Percentiles rank a stretch among this genome's conserved stretches.
These are phyloP conservation scores for Meles meles DNA, from an alignment of 2,113 vertebrate species.

Conservation along the genomic window DNA sequence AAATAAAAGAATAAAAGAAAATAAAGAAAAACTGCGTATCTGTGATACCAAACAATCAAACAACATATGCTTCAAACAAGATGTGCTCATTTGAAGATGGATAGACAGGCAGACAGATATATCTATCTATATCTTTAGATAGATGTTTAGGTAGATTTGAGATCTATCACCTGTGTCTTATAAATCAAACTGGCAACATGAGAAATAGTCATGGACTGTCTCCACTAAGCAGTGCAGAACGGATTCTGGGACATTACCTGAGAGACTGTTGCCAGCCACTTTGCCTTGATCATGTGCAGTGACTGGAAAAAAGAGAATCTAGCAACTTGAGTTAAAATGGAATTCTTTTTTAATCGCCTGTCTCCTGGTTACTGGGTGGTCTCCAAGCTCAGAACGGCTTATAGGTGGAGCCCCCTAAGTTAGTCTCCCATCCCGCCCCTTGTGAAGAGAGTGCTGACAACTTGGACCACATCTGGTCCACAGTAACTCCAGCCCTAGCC, in stretches of 20 bases:
- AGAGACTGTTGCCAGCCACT: neutral
- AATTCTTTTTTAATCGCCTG: neutral
- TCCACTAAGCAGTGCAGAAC: neutral
- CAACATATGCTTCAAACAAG: neutral
- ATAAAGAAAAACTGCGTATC: neutral
- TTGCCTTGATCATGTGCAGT: neutral
- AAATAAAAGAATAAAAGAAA: neutral
- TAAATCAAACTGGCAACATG: neutral
- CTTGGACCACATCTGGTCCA: neutral
- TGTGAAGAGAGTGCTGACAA: neutral
- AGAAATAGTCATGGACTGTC: neutral
- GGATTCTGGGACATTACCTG: neutral
- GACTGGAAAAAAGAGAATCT: neutral
- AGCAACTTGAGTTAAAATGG: neutral
- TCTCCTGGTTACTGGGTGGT: neutral
- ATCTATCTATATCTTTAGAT: neutral
- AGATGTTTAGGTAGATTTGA: neutral
- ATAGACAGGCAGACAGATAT: neutral
- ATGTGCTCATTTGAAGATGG: neutral
- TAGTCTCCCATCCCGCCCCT: neutral
- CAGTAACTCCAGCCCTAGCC: no score
- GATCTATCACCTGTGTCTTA: neutral
- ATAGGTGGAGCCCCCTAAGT: neutral
- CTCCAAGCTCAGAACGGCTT: neutral
- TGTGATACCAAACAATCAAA: neutral